Evolutionary conservation across 1,140 invertebrate genomes (phyloP), one percentile per base, ranked within the genome.

Genomic region (Psilanteris sp.): DNA sequence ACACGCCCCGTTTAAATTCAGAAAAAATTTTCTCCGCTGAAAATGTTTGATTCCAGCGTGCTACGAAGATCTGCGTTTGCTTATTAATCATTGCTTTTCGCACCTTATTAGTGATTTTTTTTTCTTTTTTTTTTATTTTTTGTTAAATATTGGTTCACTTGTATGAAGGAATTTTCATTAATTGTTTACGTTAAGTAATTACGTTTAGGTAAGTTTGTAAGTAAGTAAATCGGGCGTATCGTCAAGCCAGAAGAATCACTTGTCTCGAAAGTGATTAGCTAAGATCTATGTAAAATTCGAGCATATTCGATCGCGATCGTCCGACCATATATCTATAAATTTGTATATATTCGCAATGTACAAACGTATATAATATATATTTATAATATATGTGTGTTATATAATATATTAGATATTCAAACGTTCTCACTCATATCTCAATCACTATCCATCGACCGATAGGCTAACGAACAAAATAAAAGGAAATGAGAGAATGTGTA

Each of bases 381-480:
- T 72, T 74, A 71, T 79, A 54, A 75, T 79, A 61, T 75, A 80
- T 80, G 73, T 77, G 78, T 80, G 66, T 77, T 79, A 71, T 80
- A 77, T 77, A 79, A 80, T 81, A 85, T 84, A 85, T 84, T 83
- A 81, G 64, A 83, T 80, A 83, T 80, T 80, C 70, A 82, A 83
- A 83, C 77, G 78, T 78, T 86, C 82, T 86, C 84, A 84, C 82
- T 86, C 84, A 80, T 84, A 80, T 85, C 61, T 72, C 77, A 81
- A 86, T 85, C 85, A 84, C 81, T 85, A 85, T 81, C 76, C 75
- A 82, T 81, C 75, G 75, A 74, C 68, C 71, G 52, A 73, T 81
- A 77, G 68, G 36, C 73, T 78, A 75, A 78, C 54, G 62, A 78
- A 79, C 55, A 57, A 73, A 68, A 59, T 57, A 32, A 13, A 67